Percentiles rank a stretch among this genome's conserved stretches.
Evolutionary conservation across 2,113 vertebrate genomes (phyloP).

Genomic region (Cricetomys ansorgei): DNA sequence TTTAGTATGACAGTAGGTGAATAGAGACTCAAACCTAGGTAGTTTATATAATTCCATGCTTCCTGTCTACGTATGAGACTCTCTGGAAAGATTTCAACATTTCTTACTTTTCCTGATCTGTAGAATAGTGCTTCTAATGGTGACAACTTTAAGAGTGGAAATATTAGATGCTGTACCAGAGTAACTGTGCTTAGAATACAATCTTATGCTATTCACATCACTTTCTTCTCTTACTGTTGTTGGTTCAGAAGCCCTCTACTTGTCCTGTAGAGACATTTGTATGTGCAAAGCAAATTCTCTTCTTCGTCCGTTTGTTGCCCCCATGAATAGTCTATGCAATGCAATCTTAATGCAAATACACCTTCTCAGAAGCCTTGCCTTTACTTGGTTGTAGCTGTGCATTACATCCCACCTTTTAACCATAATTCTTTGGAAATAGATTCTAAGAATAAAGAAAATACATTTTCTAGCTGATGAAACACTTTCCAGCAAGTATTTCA

Average conservation of each 20-base stretch:
- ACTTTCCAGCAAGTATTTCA: neutral
- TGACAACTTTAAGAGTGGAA: neutral
- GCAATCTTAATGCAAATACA: neutral
- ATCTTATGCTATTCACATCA: neutral
- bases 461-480: neutral
- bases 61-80: neutral
- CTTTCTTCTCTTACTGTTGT: neutral
- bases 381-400: neutral
- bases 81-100: neutral
- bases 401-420: neutral
- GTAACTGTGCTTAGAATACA: neutral
- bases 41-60: neutral
- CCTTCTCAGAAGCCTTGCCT: neutral
- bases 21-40: neutral
- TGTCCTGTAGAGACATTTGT: neutral
- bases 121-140: neutral
- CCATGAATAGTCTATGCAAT: neutral
- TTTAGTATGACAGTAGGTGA: neutral
- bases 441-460: neutral
- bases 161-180: neutral
- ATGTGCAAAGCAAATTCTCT: neutral
- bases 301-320: fast-evolving
- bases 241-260: neutral
- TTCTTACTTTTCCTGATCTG: neutral
- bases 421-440: neutral